Conservation (phyloP, 2,888 invertebrate genomes). For the Carterocephalus palaemon region DNA sequence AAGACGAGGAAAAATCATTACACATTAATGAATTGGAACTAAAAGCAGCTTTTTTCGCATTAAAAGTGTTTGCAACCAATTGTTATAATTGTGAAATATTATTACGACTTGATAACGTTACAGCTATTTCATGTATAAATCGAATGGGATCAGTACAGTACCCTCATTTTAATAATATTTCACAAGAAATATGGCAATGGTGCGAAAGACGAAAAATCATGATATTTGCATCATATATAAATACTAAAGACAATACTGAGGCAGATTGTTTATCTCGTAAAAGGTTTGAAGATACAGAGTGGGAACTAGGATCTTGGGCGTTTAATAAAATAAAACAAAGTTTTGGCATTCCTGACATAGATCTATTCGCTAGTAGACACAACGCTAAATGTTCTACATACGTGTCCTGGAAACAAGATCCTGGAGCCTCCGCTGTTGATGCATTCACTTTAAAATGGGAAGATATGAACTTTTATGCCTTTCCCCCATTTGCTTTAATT, state of each 20-base stretch:
- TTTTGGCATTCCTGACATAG: too few relatives aligned
- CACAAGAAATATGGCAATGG: slow-evolving; percentile 15
- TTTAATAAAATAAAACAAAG: too few relatives aligned
- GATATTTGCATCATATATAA: slow-evolving; percentile 18
- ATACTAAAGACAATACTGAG: slow-evolving; percentile 6
- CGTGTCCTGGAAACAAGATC: slow-evolving; percentile 17
- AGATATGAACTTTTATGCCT: slow-evolving; percentile 20
- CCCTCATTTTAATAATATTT: slow-evolving; percentile 13
- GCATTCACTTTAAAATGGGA: slow-evolving; percentile 23
- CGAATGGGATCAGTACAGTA: slow-evolving; percentile 24
- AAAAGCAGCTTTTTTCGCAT: slow-evolving; percentile 21
- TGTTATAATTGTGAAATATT: neutral
- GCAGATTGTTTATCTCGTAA: slow-evolving; percentile 17
- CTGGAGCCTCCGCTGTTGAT: slow-evolving; percentile 10
- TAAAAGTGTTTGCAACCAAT: slow-evolving; percentile 9
- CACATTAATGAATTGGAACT: too few relatives aligned
- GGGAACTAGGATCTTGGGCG: slow-evolving; percentile 1
- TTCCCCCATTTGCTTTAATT: slow-evolving; percentile 20
- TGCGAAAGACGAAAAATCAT: slow-evolving; percentile 15
- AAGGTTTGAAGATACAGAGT: slow-evolving; percentile 12
- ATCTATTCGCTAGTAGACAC: slow-evolving; percentile 19
- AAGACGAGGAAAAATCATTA: neutral
- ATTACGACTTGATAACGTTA: slow-evolving; percentile 18
- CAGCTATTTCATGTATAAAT: slow-evolving; percentile 24
- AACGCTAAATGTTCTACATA: slow-evolving; percentile 19